These are phyloP conservation scores for Bos javanicus DNA, from an alignment of 2,113 vertebrate species.

Conservation along the genomic window DNA sequence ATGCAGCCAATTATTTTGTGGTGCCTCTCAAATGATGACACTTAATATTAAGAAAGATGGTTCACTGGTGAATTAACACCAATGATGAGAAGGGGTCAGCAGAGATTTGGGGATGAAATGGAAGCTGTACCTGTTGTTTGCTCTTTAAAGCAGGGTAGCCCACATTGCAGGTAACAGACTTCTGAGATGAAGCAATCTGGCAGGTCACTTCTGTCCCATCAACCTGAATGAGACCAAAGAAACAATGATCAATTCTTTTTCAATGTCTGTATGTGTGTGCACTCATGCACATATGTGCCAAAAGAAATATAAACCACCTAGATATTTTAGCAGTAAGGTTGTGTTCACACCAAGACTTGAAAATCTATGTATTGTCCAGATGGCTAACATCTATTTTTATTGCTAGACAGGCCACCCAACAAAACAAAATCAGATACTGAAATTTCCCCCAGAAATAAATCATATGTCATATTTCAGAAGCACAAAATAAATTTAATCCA, in stretches of 20 bases:
- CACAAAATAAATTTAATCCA: not conserved
- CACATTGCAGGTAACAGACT: constrained; percentile 86
- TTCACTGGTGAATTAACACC: not conserved
- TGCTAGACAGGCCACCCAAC: not conserved
- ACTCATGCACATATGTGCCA: not conserved
- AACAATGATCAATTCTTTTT: not conserved
- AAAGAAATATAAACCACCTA: not conserved
- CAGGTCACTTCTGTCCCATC: constrained; percentile 89
- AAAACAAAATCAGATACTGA: not conserved
- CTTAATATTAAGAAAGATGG: not conserved
- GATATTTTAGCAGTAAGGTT: not conserved
- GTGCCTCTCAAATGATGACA: not conserved
- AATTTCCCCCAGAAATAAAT: not conserved
- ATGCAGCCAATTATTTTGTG: not conserved
- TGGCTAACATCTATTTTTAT: not conserved
- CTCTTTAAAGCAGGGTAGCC: constrained; percentile 88
- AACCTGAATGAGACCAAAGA: constrained; percentile 77
- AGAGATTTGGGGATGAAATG: not conserved
- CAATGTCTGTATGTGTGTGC: not conserved
- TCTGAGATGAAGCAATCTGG: constrained; percentile 78
- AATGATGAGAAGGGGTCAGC: not conserved
- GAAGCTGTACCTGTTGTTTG: constrained; percentile 83
- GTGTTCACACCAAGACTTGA: not conserved
- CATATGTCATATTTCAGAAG: not conserved
- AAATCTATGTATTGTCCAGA: not conserved